Evolutionary conservation across 2,797 vertebrate genomes (phyloP).

Genomic region (Tenualosa thibaudeaui): DNA sequence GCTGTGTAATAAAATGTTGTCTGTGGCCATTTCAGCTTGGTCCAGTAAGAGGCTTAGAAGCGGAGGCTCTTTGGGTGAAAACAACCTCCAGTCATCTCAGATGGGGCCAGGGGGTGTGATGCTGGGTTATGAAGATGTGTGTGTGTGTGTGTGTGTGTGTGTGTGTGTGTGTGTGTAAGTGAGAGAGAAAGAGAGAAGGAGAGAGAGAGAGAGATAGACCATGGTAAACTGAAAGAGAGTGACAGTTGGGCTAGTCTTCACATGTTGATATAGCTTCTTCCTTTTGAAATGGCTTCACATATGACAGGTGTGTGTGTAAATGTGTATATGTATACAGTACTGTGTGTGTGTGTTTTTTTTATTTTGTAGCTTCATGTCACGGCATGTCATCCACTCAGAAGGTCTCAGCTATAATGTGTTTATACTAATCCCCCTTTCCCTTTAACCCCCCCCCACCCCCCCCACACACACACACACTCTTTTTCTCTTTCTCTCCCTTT

Average conservation of each 20-base stretch:
- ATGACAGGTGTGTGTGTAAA: slow-evolving; percentile 50
- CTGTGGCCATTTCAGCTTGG: slow-evolving; percentile 65
- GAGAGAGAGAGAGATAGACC: too few species aligned
- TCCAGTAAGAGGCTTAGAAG: slow-evolving; percentile 44
- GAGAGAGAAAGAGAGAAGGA: slow-evolving; percentile 46
- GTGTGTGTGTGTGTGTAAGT: background rate
- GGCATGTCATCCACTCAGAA: slow-evolving; percentile 62
- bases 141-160: too few species aligned
- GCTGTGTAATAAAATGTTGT: slow-evolving; percentile 40
- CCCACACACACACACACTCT: too few species aligned
- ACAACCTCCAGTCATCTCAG: too few species aligned
- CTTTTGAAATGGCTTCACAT: slow-evolving; percentile 39
- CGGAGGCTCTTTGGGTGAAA: too few species aligned
- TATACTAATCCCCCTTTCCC: slow-evolving; percentile 56
- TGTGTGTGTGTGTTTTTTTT: background rate
- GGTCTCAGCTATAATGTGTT: slow-evolving; percentile 57
- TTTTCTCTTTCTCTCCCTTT: too few species aligned
- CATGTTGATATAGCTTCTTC: slow-evolving; percentile 64
- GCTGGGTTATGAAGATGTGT: too few species aligned
- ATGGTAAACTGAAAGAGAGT: too few species aligned
- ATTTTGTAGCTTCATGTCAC: slow-evolving; percentile 40
- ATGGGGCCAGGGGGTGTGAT: too few species aligned
- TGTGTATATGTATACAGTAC: slow-evolving; percentile 25
- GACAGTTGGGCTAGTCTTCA: slow-evolving; percentile 22
- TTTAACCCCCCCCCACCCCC: slow-evolving; percentile 59